Conservation (phyloP, 2,113 vertebrate species). For the Ailuropoda melanoleuca region DNA sequence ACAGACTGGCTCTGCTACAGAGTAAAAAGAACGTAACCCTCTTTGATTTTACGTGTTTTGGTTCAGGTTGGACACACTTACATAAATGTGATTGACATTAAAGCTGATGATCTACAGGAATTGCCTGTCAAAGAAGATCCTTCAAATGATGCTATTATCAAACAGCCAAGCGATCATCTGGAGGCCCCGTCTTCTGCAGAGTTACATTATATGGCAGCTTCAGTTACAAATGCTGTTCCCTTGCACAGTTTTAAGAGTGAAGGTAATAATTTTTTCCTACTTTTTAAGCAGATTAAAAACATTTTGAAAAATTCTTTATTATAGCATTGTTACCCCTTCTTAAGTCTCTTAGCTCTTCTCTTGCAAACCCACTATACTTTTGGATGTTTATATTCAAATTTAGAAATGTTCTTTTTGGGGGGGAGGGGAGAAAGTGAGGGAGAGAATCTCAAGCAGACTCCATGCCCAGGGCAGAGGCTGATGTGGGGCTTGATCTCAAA, state of each 20-base stretch:
- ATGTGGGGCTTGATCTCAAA: not conserved
- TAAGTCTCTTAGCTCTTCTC: not conserved
- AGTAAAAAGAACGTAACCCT: not conserved
- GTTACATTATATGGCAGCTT: conserved; percentile 83
- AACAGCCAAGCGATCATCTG: not conserved
- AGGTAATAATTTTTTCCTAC: conserved; percentile 71
- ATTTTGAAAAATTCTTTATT: not conserved
- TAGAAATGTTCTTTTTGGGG: not conserved
- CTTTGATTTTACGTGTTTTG: conserved; percentile 44
- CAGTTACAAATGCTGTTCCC: conserved; percentile 74
- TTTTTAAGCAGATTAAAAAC: conserved; percentile 43
- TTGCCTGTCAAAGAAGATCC: conserved; percentile 70
- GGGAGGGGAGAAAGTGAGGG: not conserved
- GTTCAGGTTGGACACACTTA: conserved; percentile 81
- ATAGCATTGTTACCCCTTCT: not conserved
- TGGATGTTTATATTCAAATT: not conserved
- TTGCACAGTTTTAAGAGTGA: not conserved
- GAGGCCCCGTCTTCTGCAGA: conserved; percentile 78
- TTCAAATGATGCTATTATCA: not conserved
- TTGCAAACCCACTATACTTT: not conserved
- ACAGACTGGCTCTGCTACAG: not conserved
- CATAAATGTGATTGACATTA: conserved; percentile 89
- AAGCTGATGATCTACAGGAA: conserved; percentile 81
- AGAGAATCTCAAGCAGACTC: not conserved
- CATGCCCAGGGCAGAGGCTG: not conserved